Evolutionary conservation across 1,140 invertebrate species (phyloP).

Genomic region (Drosophila grimshawi): DNA sequence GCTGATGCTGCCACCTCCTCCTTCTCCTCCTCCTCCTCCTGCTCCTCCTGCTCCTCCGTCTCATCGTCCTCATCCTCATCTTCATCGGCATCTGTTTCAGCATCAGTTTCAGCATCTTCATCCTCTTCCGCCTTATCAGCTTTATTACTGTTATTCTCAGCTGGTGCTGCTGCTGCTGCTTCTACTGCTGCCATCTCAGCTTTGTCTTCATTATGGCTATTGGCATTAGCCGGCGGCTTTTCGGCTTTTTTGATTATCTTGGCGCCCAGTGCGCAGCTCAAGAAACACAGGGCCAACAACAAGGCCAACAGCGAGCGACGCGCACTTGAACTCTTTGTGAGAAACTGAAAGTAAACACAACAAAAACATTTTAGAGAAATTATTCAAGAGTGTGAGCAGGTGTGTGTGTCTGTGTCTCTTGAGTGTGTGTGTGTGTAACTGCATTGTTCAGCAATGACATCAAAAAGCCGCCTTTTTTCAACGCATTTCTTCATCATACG

Average conservation of each 20-base stretch:
- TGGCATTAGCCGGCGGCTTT: slow-evolving; percentile 42
- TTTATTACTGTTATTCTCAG: slow-evolving; percentile 25
- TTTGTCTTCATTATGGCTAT: slow-evolving; percentile 47
- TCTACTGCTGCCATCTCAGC: slow-evolving; percentile 32
- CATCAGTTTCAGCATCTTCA: slow-evolving; percentile 32
- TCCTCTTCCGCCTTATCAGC: slow-evolving; percentile 34
- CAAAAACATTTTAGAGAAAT: slow-evolving; percentile 52
- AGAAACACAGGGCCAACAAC: slow-evolving; percentile 60
- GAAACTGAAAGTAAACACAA: slow-evolving; percentile 72
- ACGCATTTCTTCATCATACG: slow-evolving; percentile 64
- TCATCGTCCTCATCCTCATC: slow-evolving; percentile 35
- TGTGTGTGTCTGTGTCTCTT: slow-evolving; percentile 1
- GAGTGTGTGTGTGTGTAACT: slow-evolving; percentile 32
- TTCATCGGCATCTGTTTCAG: slow-evolving; percentile 35
- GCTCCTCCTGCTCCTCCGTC: slow-evolving; percentile 2
- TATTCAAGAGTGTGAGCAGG: slow-evolving; percentile 31
- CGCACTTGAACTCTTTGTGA: slow-evolving; percentile 81
- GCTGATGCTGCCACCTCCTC: slow-evolving; percentile 8
- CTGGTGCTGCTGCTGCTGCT: slow-evolving; percentile 27
- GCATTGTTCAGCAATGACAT: slow-evolving; percentile 59
- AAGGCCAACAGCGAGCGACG: slow-evolving; percentile 56
- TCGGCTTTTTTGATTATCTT: slow-evolving; percentile 68
- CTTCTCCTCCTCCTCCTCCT: neutral
- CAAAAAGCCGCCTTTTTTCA: slow-evolving; percentile 26
- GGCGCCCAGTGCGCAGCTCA: slow-evolving; percentile 61